Evolutionary conservation across 2,113 vertebrate species (phyloP).

Genomic region (Eleginops maclovinus): DNA sequence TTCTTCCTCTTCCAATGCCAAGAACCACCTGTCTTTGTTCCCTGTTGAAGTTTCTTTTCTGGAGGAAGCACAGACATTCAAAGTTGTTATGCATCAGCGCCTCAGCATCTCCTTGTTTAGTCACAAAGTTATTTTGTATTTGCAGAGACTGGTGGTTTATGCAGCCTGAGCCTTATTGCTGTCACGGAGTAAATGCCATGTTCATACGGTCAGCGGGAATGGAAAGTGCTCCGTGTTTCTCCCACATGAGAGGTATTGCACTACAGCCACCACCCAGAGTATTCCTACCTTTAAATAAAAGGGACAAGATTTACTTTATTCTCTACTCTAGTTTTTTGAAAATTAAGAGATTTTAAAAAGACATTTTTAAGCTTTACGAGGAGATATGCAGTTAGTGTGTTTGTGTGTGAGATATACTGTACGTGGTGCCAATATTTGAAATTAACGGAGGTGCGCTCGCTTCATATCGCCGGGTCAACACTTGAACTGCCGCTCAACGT

Average conservation of each 20-base stretch:
- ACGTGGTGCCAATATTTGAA: slow-evolving; percentile 63
- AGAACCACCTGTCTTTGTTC: not conserved
- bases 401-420: slow-evolving; percentile 58
- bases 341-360: slow-evolving; percentile 71
- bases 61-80: not conserved
- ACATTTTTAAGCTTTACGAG: slow-evolving; percentile 75
- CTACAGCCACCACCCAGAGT: slow-evolving; percentile 55
- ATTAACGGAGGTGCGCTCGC: slow-evolving; percentile 43
- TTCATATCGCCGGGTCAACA: slow-evolving; percentile 48
- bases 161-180: slow-evolving; percentile 32
- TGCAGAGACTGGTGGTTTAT: not conserved
- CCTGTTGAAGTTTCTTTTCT: not conserved
- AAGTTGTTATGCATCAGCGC: not conserved
- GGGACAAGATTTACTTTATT: slow-evolving; percentile 55
- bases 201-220: not conserved
- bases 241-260: slow-evolving; percentile 35
- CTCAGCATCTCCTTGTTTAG: not conserved
- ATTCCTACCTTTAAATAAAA: slow-evolving; percentile 48
- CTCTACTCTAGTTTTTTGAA: slow-evolving; percentile 67
- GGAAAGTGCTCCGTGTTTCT: not conserved
- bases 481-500: slow-evolving; percentile 55
- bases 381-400: slow-evolving; percentile 71
- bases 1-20: slow-evolving; percentile 28
- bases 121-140: slow-evolving; percentile 1
- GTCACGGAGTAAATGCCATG: not conserved